phyloP scores from a whole-genome alignment of 2,113 vertebrate genomes.

The Eubucco bourcierii region DNA sequence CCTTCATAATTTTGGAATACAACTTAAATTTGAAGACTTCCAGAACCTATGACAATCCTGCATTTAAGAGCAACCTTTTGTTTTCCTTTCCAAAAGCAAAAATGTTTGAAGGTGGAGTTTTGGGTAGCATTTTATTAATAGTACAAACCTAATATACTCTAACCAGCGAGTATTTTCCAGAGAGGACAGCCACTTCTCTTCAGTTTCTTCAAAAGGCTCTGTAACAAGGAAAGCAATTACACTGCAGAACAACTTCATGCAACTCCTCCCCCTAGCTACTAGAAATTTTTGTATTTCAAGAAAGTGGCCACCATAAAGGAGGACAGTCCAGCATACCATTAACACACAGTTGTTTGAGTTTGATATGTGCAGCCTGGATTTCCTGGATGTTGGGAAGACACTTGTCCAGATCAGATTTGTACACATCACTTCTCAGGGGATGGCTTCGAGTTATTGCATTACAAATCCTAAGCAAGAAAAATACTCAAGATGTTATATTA shows the following conservation, averaged over 20 bases:
- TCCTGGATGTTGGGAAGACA: slow-evolving; percentile 89
- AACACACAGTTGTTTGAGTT: slow-evolving; percentile 90
- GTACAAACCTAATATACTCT: slow-evolving; percentile 88
- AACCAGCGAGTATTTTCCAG: slow-evolving; percentile 93
- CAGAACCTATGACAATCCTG: neutral
- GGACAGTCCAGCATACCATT: slow-evolving; percentile 79
- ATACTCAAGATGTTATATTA: neutral
- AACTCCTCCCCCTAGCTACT: neutral
- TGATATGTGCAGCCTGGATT: slow-evolving; percentile 86
- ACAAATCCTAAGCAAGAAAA: slow-evolving; percentile 80
- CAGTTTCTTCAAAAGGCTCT: slow-evolving; percentile 93
- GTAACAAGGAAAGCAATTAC: slow-evolving; percentile 3
- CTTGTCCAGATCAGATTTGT: slow-evolving; percentile 89
- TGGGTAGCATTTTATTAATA: neutral
- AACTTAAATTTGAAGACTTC: neutral
- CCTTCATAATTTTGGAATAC: neutral
- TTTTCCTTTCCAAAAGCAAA: neutral
- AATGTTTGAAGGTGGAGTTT: neutral
- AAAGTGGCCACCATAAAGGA: neutral
- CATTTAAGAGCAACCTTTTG: neutral
- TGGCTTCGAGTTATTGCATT: slow-evolving; percentile 93
- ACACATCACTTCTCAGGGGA: slow-evolving; percentile 86
- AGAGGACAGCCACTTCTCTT: slow-evolving; percentile 93
- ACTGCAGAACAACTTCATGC: neutral
- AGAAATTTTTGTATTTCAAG: neutral